Conservation (phyloP, 37 sponge, comb jelly and placozoan genomes). For the Eunapius fragilis region DNA sequence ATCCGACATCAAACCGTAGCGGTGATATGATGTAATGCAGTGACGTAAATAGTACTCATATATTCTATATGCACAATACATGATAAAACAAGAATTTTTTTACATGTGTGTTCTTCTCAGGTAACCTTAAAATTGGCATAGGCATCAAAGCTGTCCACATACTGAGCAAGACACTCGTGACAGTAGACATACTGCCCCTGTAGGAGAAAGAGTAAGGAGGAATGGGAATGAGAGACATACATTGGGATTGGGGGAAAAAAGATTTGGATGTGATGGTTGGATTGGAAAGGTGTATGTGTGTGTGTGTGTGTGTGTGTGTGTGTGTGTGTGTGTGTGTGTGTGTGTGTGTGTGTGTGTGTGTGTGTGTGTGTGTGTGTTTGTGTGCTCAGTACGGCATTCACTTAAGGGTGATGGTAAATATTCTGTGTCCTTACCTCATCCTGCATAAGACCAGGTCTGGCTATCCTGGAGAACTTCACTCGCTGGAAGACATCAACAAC, state of each 20-base stretch:
- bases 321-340: too few relatives aligned
- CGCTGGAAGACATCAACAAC: constrained; percentile 94
- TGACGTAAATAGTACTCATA: too few relatives aligned
- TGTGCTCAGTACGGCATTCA: too few relatives aligned
- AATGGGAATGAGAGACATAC: not conserved
- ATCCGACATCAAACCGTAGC: too few relatives aligned
- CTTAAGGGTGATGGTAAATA: too few relatives aligned
- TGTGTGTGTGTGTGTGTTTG: too few relatives aligned
- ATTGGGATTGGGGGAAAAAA: not conserved
- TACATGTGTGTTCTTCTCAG: not conserved
- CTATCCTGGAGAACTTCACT: constrained; percentile 70
- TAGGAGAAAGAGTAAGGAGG: too few relatives aligned
- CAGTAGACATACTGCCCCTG: constrained; percentile 64
- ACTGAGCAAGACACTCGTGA: constrained; percentile 55
- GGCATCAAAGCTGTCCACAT: constrained; percentile 34
- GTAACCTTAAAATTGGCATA: constrained; percentile 47
- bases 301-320: too few relatives aligned
- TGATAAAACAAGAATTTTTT: too few relatives aligned
- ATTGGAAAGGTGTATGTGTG: not conserved
- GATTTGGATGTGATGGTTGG: not conserved
- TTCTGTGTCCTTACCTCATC: constrained; percentile 63
- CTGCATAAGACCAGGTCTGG: constrained; percentile 86
- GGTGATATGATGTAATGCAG: too few relatives aligned
- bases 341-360: too few relatives aligned
- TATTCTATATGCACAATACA: too few relatives aligned